Conservation (phyloP, 2,888 invertebrate species). For the Caenorhabditis becei region DNA sequence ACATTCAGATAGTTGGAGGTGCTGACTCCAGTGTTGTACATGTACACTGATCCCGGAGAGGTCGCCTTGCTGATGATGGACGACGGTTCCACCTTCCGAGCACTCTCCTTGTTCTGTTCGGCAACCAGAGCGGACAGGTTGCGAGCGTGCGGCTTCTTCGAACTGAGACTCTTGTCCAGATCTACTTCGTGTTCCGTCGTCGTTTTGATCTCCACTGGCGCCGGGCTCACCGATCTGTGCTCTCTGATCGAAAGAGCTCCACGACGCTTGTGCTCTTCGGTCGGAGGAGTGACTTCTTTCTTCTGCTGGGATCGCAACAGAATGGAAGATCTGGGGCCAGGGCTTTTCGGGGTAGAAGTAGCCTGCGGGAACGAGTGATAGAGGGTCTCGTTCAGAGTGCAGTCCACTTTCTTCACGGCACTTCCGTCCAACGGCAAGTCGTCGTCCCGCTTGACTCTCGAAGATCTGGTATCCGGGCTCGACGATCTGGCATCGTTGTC, state of each 20-base stretch:
- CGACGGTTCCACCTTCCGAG: slow-evolving; percentile 11
- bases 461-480: slow-evolving; percentile 16
- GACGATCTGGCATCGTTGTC: neutral
- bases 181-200: slow-evolving; percentile 40
- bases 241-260: slow-evolving; percentile 2
- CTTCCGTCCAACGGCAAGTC: slow-evolving; percentile 24
- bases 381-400: slow-evolving; percentile 8
- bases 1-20: slow-evolving; percentile 7
- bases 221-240: neutral
- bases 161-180: slow-evolving; percentile 52
- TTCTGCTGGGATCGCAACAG: neutral
- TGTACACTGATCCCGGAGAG: slow-evolving; percentile 25
- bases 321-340: neutral
- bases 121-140: slow-evolving; percentile 17
- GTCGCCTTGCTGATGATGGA: slow-evolving; percentile 15
- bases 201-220: neutral
- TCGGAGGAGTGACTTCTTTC: slow-evolving; percentile 7
- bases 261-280: neutral
- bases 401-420: slow-evolving; percentile 4
- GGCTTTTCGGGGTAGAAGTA: slow-evolving; percentile 52
- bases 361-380: slow-evolving; percentile 37
- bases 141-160: slow-evolving; percentile 27
- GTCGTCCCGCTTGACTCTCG: slow-evolving; percentile 13
- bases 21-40: slow-evolving; percentile 27
- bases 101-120: slow-evolving; percentile 16